Evolutionary conservation across 1,140 invertebrate genomes (phyloP).

Genomic region (Drosophila varians): DNA sequence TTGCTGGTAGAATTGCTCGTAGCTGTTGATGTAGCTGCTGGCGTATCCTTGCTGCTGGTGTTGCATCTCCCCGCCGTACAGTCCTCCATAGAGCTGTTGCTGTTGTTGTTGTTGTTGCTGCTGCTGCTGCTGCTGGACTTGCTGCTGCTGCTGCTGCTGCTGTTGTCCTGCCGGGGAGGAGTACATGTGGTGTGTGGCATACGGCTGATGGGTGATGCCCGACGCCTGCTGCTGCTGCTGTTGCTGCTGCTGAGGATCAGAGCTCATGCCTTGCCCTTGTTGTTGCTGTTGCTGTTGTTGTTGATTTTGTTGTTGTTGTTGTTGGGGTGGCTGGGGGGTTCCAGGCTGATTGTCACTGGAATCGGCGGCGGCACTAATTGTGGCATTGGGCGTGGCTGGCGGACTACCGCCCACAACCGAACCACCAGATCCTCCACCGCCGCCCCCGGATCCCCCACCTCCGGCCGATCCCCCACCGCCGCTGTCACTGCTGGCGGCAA

Average conservation of each 20-base stretch:
- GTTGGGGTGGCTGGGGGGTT: conserved; percentile 73
- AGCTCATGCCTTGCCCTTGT: conserved; percentile 37
- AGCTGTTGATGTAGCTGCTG: conserved; percentile 76
- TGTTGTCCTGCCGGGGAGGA: conserved; percentile 48
- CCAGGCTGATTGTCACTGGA: conserved; percentile 83
- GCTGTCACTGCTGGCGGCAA: conserved; percentile 38
- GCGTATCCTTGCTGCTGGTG: conserved; percentile 56
- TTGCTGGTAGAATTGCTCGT: conserved; percentile 83
- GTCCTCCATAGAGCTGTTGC: conserved; percentile 82
- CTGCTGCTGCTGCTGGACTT: conserved; percentile 58
- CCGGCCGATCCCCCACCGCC: conserved; percentile 21
- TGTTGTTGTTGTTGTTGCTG: conserved; percentile 50
- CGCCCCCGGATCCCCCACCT: conserved; percentile 9
- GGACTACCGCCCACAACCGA: conserved; percentile 48
- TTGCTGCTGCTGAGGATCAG: conserved; percentile 39
- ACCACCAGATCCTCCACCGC: conserved; percentile 1
- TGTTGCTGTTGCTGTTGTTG: conserved; percentile 60
- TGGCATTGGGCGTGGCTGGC: conserved; percentile 65
- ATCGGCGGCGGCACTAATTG: conserved; percentile 81
- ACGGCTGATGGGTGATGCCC: conserved; percentile 83
- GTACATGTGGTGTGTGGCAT: conserved; percentile 64
- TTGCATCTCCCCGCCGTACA: conserved; percentile 89
- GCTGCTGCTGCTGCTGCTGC: conserved; percentile 61
- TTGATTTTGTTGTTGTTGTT: conserved; percentile 51
- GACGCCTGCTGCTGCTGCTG: conserved; percentile 43